Percentiles rank a stretch among this genome's conserved stretches.
These are phyloP conservation scores for Solenopsis invicta DNA, from an alignment of 1,140 invertebrate genomes.

Conservation along the genomic window DNA sequence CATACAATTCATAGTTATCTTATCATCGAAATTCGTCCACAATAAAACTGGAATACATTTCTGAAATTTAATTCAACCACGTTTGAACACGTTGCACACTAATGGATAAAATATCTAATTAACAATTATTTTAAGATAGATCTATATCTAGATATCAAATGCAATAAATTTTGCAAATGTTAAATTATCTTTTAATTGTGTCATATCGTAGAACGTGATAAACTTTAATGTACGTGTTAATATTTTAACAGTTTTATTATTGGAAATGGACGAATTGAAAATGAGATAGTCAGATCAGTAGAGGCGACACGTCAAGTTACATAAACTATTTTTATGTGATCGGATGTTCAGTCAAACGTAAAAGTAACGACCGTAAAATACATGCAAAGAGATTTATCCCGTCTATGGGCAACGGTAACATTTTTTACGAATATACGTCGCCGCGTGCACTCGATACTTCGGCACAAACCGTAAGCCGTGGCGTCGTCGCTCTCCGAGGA, in stretches of 20 bases:
- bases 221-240: background rate
- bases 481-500: conserved; percentile 61
- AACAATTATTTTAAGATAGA: background rate
- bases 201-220: background rate
- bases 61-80: background rate
- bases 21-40: background rate
- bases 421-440: conserved; percentile 47
- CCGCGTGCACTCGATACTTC: conserved; percentile 49
- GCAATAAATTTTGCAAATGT: conserved; percentile 5
- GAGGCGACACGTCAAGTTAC: background rate
- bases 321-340: background rate
- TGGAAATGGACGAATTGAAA: background rate
- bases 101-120: background rate
- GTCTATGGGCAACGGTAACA: conserved; percentile 6
- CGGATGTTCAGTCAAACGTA: background rate
- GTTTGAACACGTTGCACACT: background rate
- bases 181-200: background rate
- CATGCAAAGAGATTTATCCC: conserved; percentile 7
- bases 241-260: background rate
- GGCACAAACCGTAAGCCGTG: conserved; percentile 64
- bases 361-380: conserved; percentile 38
- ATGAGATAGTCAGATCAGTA: background rate
- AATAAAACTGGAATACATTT: background rate
- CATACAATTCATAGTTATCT: background rate
- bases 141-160: background rate